Percentiles rank a stretch among this genome's conserved stretches.
Conservation (phyloP, 2,113 vertebrate species). For the Morone saxatilis region DNA sequence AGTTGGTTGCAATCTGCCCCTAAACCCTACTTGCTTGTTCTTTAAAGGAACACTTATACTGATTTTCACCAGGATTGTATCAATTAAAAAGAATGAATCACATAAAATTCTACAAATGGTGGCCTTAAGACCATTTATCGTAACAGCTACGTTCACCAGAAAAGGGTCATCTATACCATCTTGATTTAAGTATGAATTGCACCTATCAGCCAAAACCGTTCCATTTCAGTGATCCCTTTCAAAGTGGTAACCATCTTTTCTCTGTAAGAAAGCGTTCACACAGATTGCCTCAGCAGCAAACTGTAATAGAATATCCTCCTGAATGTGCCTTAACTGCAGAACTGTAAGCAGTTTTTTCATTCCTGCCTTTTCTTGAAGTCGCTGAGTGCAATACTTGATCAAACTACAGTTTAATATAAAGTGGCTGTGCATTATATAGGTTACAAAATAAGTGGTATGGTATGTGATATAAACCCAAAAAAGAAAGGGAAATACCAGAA, state of each 20-base stretch:
- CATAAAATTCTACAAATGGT: background rate
- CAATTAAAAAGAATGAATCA: too few relatives aligned
- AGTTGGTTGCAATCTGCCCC: too few relatives aligned
- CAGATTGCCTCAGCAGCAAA: slow-evolving; percentile 29
- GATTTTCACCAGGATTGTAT: background rate
- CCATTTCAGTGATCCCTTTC: slow-evolving; percentile 26
- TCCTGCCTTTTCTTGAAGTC: slow-evolving; percentile 19
- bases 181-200: slow-evolving; percentile 19
- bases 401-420: slow-evolving; percentile 46
- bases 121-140: background rate
- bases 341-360: background rate
- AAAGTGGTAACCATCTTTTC: slow-evolving; percentile 12
- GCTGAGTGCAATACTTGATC: slow-evolving; percentile 44
- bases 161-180: background rate
- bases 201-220: slow-evolving; percentile 18
- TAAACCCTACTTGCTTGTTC: too few relatives aligned
- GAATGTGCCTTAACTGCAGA: slow-evolving; percentile 40
- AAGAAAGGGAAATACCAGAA: background rate
- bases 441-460: background rate
- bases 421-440: slow-evolving; percentile 3
- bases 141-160: background rate
- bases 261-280: slow-evolving; percentile 21
- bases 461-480: slow-evolving; percentile 21
- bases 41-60: too few relatives aligned
- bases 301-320: slow-evolving; percentile 38